Base-by-base conservation (phyloP, 2,888 invertebrate genomes). In the Rhodophaea formosa region DNA sequence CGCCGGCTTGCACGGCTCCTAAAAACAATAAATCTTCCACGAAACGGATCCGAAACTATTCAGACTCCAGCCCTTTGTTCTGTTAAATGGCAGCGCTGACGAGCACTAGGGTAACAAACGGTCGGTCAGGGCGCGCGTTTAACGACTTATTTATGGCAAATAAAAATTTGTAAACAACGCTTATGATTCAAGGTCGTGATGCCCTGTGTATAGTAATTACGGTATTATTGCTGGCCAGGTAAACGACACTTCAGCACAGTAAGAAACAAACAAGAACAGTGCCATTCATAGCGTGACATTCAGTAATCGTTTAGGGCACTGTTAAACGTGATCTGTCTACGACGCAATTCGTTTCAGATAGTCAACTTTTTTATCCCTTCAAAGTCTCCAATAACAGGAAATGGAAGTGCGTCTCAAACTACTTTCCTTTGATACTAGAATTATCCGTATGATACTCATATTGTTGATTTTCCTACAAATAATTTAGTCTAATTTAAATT, bases 131-230 rank as follows among this genome's bases (percentile, higher is more conserved):
- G 70, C 69, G 65, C 63, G 64, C 60, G 65, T 76, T 79, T 79
- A 74, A 83, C 75, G 74, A 74, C 71, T 75, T 74, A 79, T 83
- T 82, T 80, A 84, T 79, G 75, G 75, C 75, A 74, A 78, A 82
- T 79, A 79, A 80, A 77, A 73, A 62, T 72, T 71, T 69, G 74
- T 72, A 71, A 70, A 69, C 67, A 65, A 61, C 60, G 65, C 60
- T 71, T 63, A 67, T 59, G 67, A 70, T 68, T 71, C 74, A 80
- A 82, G 78, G 79, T 75, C 72, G 70, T 64, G 59, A 60, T 70
- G 68, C 71, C 70, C 64, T 70, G 59, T 68, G 67, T 54, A 45
- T 54, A 46, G 46, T 39, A 14, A 46, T 53, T 55, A 52, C 51
- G 44, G 35, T 53, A 43, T 58, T 44, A 53, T 45, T 46, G 43